Evolutionary conservation across 2,888 invertebrate genomes (phyloP).

Genomic region (Melanchra persicariae): DNA sequence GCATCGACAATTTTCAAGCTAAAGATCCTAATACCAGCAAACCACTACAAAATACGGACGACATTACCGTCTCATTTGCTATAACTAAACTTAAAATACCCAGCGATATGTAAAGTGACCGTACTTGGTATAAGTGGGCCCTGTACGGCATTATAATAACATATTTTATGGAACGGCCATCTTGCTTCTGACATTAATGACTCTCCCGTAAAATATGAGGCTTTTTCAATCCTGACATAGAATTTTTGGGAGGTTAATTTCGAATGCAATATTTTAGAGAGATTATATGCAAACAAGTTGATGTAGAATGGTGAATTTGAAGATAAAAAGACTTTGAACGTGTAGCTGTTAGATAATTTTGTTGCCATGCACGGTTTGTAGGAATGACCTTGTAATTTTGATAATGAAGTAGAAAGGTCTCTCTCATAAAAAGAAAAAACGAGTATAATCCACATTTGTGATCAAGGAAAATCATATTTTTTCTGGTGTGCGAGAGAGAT

Average conservation of each 20-base stretch:
- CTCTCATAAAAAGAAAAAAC: background rate
- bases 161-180: slow-evolving; percentile 79
- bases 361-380: background rate
- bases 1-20: slow-evolving; percentile 4
- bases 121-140: slow-evolving; percentile 76
- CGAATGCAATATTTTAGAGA: slow-evolving; percentile 59
- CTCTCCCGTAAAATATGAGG: slow-evolving; percentile 76
- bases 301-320: slow-evolving; percentile 15
- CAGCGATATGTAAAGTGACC: slow-evolving; percentile 74
- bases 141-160: slow-evolving; percentile 80
- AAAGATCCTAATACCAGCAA: background rate
- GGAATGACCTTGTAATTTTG: background rate
- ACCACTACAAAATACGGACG: slow-evolving; percentile 41
- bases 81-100: slow-evolving; percentile 61
- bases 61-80: slow-evolving; percentile 57
- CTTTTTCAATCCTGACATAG: slow-evolving; percentile 65
- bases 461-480: too few species aligned
- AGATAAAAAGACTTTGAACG: slow-evolving; percentile 26
- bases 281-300: slow-evolving; percentile 46
- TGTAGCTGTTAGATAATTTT: background rate
- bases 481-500: too few species aligned
- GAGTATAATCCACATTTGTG: too few species aligned
- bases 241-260: slow-evolving; percentile 67
- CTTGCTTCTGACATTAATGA: slow-evolving; percentile 84
- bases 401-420: background rate